These are phyloP conservation scores for Crocidura indochinensis DNA, from an alignment of 2,797 vertebrate species.

Conservation along the genomic window DNA sequence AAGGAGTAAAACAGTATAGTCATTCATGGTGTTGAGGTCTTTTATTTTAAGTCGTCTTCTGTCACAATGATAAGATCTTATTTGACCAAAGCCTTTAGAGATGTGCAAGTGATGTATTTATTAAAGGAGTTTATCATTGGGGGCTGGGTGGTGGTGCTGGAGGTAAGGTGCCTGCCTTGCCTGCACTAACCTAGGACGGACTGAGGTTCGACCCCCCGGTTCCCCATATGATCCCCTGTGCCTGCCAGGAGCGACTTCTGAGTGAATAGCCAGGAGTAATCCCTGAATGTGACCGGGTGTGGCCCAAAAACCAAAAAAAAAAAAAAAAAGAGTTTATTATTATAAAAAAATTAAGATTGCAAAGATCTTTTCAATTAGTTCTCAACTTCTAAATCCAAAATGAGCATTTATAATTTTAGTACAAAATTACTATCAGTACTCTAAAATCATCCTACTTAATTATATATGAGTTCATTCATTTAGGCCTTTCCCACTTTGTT, in stretches of 20 bases:
- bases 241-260: no score
- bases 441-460: background rate
- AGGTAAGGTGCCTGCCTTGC: no score
- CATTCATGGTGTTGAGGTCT: background rate
- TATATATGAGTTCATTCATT: background rate
- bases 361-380: slow-evolving; percentile 41
- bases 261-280: no score
- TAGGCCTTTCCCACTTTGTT: background rate
- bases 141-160: no score
- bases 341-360: slow-evolving; percentile 16
- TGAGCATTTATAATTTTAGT: background rate
- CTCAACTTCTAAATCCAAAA: slow-evolving; percentile 51
- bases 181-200: no score
- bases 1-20: background rate
- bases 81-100: background rate
- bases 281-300: no score
- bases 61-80: background rate
- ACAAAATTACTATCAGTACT: background rate
- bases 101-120: background rate
- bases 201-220: no score
- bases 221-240: no score
- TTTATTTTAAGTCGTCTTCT: background rate
- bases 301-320: no score
- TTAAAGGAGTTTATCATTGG: background rate
- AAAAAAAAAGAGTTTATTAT: background rate